Evolutionary conservation across 2,888 invertebrate genomes (phyloP).

Genomic region (Phalangium opilio): DNA sequence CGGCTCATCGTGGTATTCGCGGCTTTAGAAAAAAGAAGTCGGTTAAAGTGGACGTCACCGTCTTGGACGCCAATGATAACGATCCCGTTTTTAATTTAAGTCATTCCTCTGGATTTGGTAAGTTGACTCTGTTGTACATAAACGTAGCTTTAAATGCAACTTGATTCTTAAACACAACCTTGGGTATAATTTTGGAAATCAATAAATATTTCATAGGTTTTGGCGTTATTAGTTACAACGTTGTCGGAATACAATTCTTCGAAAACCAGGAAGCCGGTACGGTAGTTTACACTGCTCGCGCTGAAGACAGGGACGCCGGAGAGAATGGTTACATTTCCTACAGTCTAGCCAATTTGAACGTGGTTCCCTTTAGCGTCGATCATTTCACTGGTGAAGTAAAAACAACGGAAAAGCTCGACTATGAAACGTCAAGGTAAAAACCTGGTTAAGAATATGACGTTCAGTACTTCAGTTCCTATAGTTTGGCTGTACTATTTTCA

Average conservation of each 20-base stretch:
- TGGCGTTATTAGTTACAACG: neutral
- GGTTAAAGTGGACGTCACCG: constrained; percentile 56
- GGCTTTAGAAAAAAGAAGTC: constrained; percentile 77
- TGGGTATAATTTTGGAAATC: too few relatives aligned
- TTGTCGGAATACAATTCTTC: constrained; percentile 45
- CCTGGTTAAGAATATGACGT: too few relatives aligned
- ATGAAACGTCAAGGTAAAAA: constrained; percentile 62
- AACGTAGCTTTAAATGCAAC: too few relatives aligned
- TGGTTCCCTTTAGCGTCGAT: constrained; percentile 88
- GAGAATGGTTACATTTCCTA: constrained; percentile 93
- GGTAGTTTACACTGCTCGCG: constrained; percentile 64
- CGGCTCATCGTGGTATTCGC: constrained; percentile 69
- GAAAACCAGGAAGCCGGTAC: constrained; percentile 80
- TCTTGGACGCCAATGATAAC: constrained; percentile 86
- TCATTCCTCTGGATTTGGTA: too few relatives aligned
- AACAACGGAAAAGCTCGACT: constrained; percentile 68
- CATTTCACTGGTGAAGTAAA: constrained; percentile 81
- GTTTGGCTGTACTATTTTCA: too few relatives aligned
- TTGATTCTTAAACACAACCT: too few relatives aligned
- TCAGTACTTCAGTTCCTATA: too few relatives aligned
- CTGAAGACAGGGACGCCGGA: constrained; percentile 75
- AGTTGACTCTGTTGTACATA: too few relatives aligned
- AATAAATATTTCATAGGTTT: too few relatives aligned
- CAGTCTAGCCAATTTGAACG: constrained; percentile 73
- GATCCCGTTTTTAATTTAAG: constrained; percentile 61